A percentile compares a stretch with the other conserved stretches of the same genome.
phyloP scores from a whole-genome alignment of 2,797 vertebrate species.

The Distichodus sexfasciatus region DNA sequence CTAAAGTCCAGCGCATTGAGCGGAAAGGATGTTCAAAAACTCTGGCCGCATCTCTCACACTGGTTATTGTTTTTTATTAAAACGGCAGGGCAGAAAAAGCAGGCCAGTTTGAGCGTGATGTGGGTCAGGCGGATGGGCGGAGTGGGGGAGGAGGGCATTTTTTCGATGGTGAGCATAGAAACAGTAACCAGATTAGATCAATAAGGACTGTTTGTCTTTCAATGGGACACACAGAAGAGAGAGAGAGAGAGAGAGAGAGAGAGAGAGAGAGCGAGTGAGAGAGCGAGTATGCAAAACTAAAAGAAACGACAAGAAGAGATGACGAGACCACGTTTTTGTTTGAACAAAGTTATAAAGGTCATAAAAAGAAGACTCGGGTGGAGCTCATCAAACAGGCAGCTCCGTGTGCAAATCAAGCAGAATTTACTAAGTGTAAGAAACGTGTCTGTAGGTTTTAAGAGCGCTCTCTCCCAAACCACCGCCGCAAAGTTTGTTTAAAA shows the following conservation, averaged over 20 bases:
- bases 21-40: constrained; percentile 47
- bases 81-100: constrained; percentile 73
- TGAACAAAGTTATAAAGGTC: constrained; percentile 40
- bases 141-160: constrained; percentile 35
- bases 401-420: constrained; percentile 27
- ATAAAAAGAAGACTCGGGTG: constrained; percentile 40
- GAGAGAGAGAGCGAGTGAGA: too few species aligned
- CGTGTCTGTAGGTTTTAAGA: not conserved
- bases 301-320: not conserved
- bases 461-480: not conserved
- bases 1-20: too few species aligned
- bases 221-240: constrained; percentile 24
- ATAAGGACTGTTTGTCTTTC: constrained; percentile 67
- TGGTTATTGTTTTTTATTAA: constrained; percentile 82
- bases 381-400: constrained; percentile 36
- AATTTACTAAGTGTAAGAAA: constrained; percentile 43
- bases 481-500: constrained; percentile 32
- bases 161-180: constrained; percentile 78
- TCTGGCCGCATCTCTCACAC: constrained; percentile 76
- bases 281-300: constrained; percentile 20
- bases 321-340: constrained; percentile 32
- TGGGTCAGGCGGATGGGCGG: constrained; percentile 76
- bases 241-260: constrained; percentile 35
- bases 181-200: constrained; percentile 77
- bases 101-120: constrained; percentile 79